A percentile compares a stretch with the other conserved stretches of the same genome.
Evolutionary conservation across 53 echinoderm and acorn worm species (phyloP).

Genomic region (Apostichopus leukothele): DNA sequence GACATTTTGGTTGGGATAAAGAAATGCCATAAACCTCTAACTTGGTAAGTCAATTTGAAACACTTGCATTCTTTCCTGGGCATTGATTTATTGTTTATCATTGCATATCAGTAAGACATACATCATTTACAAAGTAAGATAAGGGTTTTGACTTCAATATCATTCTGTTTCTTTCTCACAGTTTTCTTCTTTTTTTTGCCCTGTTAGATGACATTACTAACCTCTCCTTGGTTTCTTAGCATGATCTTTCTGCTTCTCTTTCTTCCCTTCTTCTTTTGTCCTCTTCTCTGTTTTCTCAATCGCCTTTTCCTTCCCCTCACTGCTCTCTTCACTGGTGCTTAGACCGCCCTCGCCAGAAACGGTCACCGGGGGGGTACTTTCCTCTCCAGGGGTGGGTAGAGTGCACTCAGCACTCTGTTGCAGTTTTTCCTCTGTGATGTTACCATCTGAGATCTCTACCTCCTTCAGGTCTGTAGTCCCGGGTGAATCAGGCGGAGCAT

Average conservation of each 20-base stretch:
- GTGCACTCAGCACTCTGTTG: conserved; percentile 36
- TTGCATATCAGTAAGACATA: too few relatives aligned
- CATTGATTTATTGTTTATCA: too few relatives aligned
- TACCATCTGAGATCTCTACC: conserved; percentile 33
- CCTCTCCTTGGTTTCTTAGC: conserved; percentile 24
- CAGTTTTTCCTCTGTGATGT: conserved; percentile 21
- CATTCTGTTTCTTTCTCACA: too few relatives aligned
- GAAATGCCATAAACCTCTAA: too few relatives aligned
- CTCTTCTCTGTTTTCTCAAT: neutral
- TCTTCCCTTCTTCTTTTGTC: neutral
- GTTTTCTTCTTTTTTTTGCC: too few relatives aligned
- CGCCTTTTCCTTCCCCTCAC: conserved; percentile 12
- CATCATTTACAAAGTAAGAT: too few relatives aligned
- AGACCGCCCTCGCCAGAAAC: neutral
- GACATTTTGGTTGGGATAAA: too few relatives aligned
- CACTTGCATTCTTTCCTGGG: too few relatives aligned
- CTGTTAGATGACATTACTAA: neutral
- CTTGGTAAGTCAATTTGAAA: too few relatives aligned
- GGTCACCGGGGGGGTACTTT: neutral
- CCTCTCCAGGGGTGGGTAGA: conserved; percentile 48
- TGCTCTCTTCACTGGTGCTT: conserved; percentile 12
- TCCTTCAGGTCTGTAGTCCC: conserved; percentile 16
- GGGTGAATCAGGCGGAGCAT: neutral
- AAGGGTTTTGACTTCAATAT: too few relatives aligned
- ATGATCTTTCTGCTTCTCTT: conserved; percentile 32